These are phyloP conservation scores for Machimus rusticus DNA, from an alignment of 2,888 invertebrate genomes.

Conservation along the genomic window DNA sequence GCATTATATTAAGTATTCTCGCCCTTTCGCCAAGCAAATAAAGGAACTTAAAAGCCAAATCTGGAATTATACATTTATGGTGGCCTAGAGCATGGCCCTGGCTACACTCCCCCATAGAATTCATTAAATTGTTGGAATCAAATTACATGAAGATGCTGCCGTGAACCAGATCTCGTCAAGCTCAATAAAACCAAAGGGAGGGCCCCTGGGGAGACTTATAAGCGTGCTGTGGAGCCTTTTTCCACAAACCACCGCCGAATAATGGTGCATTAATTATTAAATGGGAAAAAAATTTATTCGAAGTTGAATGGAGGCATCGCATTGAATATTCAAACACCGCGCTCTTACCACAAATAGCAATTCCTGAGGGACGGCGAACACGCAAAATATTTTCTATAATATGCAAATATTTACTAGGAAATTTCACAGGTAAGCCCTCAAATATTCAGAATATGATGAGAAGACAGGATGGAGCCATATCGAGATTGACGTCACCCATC, in stretches of 20 bases:
- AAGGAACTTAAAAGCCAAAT: constrained; percentile 22
- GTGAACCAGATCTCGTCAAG: constrained; percentile 28
- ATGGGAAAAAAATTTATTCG: constrained; percentile 29
- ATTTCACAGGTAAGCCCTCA: not conserved
- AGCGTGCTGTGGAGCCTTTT: not conserved
- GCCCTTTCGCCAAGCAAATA: constrained; percentile 15
- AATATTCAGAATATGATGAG: not conserved
- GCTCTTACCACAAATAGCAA: not conserved
- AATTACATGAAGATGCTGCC: constrained; percentile 29
- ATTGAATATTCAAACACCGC: constrained; percentile 15
- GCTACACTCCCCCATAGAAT: constrained; percentile 5
- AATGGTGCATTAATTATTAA: constrained; percentile 34
- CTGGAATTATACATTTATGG: constrained; percentile 29
- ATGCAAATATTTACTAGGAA: not conserved
- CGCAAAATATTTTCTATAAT: not conserved
- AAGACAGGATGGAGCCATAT: not conserved
- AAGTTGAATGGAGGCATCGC: constrained; percentile 16
- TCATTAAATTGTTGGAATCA: constrained; percentile 31
- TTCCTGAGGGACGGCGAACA: not conserved
- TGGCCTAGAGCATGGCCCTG: not conserved
- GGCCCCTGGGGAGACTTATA: not conserved
- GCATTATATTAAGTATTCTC: constrained; percentile 10
- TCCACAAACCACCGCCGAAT: not conserved
- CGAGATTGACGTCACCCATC: not conserved
- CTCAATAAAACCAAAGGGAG: constrained; percentile 6